Conservation (phyloP, 2,888 invertebrate species). For the Luperina testacea region DNA sequence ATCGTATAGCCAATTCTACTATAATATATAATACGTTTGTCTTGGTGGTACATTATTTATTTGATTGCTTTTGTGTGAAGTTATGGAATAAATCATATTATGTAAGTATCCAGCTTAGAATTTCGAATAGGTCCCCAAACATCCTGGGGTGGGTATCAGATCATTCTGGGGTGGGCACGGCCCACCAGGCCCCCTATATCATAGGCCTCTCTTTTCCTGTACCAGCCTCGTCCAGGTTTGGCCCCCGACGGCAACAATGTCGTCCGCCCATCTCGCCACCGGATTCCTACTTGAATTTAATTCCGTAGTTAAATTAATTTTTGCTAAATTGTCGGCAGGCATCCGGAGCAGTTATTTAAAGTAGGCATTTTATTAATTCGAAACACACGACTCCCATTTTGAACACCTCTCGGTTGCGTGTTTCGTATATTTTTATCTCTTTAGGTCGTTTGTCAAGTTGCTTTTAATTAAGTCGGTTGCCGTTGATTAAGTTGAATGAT, state of each 20-base stretch:
- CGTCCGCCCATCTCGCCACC: background rate
- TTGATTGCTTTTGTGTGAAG: too few species aligned
- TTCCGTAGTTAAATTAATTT: slow-evolving; percentile 58
- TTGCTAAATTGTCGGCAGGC: slow-evolving; percentile 56
- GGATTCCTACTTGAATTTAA: slow-evolving; percentile 47
- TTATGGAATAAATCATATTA: too few species aligned
- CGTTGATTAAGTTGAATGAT: slow-evolving; percentile 12
- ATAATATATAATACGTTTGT: too few species aligned
- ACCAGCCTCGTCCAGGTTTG: background rate
- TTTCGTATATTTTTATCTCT: slow-evolving; percentile 21
- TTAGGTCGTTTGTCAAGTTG: background rate
- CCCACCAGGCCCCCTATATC: too few species aligned
- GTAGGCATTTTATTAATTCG: slow-evolving; percentile 60
- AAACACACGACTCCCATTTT: slow-evolving; percentile 57
- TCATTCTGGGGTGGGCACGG: too few species aligned
- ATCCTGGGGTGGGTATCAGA: too few species aligned
- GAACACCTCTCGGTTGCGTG: slow-evolving; percentile 12
- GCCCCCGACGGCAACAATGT: background rate
- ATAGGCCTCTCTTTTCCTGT: background rate
- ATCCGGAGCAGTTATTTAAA: slow-evolving; percentile 39
- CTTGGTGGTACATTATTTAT: too few species aligned
- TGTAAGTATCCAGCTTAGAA: too few species aligned
- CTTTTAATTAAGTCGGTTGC: background rate
- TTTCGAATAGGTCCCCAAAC: too few species aligned
- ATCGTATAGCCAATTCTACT: too few species aligned